These are phyloP conservation scores for Lophius americanus DNA, from an alignment of 2,797 vertebrate species.

Conservation along the genomic window DNA sequence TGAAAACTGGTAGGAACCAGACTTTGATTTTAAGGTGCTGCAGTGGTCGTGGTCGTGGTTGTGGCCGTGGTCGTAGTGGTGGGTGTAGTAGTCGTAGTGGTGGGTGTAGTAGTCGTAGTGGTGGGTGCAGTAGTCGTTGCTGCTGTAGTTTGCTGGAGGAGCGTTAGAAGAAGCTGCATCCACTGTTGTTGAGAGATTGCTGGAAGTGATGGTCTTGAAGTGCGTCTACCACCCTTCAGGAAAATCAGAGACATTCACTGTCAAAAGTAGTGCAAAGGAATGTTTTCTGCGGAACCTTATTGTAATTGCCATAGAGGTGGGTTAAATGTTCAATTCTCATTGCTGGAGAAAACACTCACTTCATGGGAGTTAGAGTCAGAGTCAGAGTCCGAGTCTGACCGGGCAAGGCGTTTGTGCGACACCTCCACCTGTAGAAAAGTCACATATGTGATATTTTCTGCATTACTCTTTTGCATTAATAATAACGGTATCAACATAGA, in stretches of 20 bases:
- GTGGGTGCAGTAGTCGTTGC: not conserved
- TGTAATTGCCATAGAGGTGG: not conserved
- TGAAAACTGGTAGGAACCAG: too few species aligned
- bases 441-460: not conserved
- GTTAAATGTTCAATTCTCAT: too few species aligned
- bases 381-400: not conserved
- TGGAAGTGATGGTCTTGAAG: not conserved
- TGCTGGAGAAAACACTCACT: not conserved
- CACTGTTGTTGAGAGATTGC: not conserved
- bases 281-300: too few species aligned
- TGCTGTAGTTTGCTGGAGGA: not conserved
- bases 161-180: not conserved
- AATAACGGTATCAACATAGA: too few species aligned
- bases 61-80: not conserved
- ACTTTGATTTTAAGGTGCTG: not conserved
- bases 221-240: too few species aligned
- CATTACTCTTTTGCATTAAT: not conserved
- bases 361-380: not conserved
- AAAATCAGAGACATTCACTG: not conserved
- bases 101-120: not conserved
- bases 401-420: not conserved
- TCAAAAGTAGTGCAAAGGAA: too few species aligned
- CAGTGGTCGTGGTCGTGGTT: not conserved
- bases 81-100: not conserved
- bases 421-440: not conserved